Evolutionary conservation across 1,140 invertebrate species (phyloP).

Genomic region (Zaprionus ornatus): DNA sequence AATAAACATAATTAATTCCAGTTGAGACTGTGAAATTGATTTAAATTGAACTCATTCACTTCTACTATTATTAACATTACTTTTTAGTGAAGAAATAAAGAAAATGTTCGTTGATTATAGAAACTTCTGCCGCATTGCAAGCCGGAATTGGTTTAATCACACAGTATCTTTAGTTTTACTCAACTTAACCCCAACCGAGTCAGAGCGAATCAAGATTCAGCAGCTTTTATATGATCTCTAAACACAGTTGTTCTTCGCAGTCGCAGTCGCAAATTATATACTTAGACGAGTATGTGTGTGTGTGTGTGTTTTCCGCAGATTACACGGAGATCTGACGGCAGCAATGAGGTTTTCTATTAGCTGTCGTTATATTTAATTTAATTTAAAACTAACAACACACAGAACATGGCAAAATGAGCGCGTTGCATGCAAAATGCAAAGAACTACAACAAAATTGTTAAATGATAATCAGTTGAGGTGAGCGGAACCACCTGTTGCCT

Average conservation of each 20-base stretch:
- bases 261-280: not conserved
- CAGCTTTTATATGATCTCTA: not conserved
- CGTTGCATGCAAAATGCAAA: constrained; percentile 65
- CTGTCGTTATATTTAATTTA: constrained; percentile 80
- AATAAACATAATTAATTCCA: no score
- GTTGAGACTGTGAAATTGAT: no score
- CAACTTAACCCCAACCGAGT: not conserved
- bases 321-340: constrained; percentile 2
- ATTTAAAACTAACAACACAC: constrained; percentile 70
- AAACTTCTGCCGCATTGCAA: not conserved
- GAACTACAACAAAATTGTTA: constrained; percentile 40
- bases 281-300: not conserved
- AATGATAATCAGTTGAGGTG: constrained; percentile 52
- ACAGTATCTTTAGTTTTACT: not conserved
- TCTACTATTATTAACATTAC: not conserved
- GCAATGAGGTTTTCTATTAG: constrained; percentile 70
- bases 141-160: not conserved
- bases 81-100: not conserved
- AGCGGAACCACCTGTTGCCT: constrained; percentile 40
- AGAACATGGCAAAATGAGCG: constrained; percentile 58
- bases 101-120: not conserved
- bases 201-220: not conserved
- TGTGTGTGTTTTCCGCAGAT: not conserved
- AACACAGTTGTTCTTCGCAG: not conserved
- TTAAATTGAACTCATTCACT: no score